Evolutionary conservation across 2,113 vertebrate genomes (phyloP).

Genomic region (Sapajus apella): DNA sequence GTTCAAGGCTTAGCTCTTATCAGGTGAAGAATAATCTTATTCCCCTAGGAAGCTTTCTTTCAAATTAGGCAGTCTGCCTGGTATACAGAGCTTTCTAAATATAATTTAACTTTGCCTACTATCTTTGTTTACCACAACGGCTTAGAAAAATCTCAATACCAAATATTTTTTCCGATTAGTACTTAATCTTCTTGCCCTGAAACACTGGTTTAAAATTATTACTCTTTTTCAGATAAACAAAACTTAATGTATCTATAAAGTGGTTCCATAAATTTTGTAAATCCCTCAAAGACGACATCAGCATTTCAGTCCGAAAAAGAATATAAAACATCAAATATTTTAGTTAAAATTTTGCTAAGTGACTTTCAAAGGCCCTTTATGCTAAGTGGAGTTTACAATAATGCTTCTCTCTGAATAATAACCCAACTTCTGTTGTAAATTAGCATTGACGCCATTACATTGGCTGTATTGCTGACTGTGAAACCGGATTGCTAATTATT

Average conservation of each 20-base stretch:
- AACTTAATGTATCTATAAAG: neutral
- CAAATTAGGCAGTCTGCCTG: neutral
- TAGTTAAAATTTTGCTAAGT: conserved; percentile 13
- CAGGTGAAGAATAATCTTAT: neutral
- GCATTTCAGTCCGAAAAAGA: neutral
- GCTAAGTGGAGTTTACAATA: neutral
- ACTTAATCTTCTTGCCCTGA: neutral
- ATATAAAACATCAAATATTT: neutral
- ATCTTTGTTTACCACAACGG: conserved; percentile 14
- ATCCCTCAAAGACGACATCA: conserved; percentile 10
- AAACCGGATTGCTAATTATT: conserved; percentile 69
- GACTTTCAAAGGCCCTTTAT: neutral
- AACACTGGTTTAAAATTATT: neutral
- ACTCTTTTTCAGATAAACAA: neutral
- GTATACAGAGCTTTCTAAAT: neutral
- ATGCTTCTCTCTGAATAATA: conserved; percentile 38
- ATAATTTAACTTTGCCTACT: neutral
- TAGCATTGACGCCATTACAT: conserved; percentile 15
- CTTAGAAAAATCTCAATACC: conserved; percentile 49
- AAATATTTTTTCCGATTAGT: neutral
- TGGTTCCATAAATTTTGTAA: neutral
- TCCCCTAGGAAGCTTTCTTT: neutral
- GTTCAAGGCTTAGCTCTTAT: neutral
- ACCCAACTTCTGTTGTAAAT: conserved; percentile 44
- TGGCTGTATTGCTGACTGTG: conserved; percentile 27